A percentile compares a stretch with the other conserved stretches of the same genome.
phyloP scores from a whole-genome alignment of 2,888 invertebrate species.

The Hypena proboscidalis region DNA sequence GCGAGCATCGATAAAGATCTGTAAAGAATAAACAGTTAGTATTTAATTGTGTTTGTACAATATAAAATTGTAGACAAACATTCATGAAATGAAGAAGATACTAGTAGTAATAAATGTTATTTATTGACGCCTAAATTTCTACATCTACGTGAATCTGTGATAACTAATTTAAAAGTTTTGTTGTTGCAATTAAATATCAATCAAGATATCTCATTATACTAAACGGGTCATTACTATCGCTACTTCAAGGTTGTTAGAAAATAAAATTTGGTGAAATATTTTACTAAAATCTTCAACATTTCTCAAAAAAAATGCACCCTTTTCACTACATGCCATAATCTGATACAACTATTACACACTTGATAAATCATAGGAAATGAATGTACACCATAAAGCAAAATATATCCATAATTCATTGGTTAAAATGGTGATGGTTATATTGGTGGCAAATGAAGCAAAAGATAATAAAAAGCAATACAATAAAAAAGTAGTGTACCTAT shows the following conservation, averaged over 20 bases:
- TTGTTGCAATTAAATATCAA: neutral
- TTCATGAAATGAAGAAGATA: constrained; percentile 31
- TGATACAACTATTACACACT: constrained; percentile 24
- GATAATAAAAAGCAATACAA: constrained; percentile 67
- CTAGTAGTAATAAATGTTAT: constrained; percentile 5
- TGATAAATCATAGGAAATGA: constrained; percentile 27
- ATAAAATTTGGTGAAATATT: neutral
- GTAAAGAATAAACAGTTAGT: constrained; percentile 48
- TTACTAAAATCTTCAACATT: constrained; percentile 25
- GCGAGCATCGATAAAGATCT: constrained; percentile 78
- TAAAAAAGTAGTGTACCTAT: constrained; percentile 79
- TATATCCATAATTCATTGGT: constrained; percentile 26
- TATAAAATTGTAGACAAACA: neutral
- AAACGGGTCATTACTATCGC: too few species aligned
- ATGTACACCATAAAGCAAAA: constrained; percentile 37
- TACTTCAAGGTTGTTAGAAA: neutral
- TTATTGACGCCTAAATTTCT: neutral
- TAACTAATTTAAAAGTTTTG: neutral
- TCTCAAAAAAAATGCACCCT: constrained; percentile 17
- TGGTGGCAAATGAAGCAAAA: constrained; percentile 54
- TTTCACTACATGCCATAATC: constrained; percentile 26
- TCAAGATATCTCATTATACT: too few species aligned
- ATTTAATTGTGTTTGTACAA: neutral
- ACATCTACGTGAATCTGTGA: neutral
- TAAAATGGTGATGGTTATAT: constrained; percentile 28